phyloP scores from a whole-genome alignment of 2,113 vertebrate species.

The Pristiophorus japonicus region DNA sequence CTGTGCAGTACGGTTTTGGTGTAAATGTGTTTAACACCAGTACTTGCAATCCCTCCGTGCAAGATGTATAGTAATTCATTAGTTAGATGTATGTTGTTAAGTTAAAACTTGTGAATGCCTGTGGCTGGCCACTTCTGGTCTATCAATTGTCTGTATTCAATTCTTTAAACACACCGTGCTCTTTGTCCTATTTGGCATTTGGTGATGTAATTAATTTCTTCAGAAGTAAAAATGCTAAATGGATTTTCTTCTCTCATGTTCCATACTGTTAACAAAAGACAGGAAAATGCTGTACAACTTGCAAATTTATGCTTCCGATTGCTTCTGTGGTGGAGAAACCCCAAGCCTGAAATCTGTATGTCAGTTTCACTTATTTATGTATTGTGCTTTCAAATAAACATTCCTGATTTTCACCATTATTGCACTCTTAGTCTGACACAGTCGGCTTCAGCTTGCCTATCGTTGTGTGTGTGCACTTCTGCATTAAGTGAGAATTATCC shows the following conservation, averaged over 20 bases:
- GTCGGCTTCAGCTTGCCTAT: too few species aligned
- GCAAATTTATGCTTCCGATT: neutral
- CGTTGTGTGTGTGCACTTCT: too few species aligned
- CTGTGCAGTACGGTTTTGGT: slow-evolving; percentile 45
- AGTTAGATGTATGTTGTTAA: slow-evolving; percentile 61
- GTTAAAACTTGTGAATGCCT: slow-evolving; percentile 69
- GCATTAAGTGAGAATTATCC: neutral
- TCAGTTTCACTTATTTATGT: slow-evolving; percentile 34
- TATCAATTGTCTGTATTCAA: slow-evolving; percentile 43
- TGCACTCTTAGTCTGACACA: too few species aligned
- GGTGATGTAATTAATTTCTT: slow-evolving; percentile 45
- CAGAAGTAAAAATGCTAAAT: slow-evolving; percentile 34
- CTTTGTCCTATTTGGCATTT: slow-evolving; percentile 46
- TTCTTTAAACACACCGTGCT: slow-evolving; percentile 40
- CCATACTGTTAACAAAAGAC: neutral
- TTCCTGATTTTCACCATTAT: slow-evolving; percentile 30
- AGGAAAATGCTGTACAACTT: slow-evolving; percentile 23
- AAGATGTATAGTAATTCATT: slow-evolving; percentile 70
- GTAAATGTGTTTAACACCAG: slow-evolving; percentile 58
- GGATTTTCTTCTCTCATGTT: slow-evolving; percentile 25
- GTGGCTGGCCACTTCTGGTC: slow-evolving; percentile 73
- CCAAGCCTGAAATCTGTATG: neutral
- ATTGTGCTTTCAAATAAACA: slow-evolving; percentile 36
- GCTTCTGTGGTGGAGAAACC: neutral
- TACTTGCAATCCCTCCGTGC: slow-evolving; percentile 57